phyloP scores from a whole-genome alignment of 2,888 invertebrate genomes.

The Nebria brevicollis region DNA sequence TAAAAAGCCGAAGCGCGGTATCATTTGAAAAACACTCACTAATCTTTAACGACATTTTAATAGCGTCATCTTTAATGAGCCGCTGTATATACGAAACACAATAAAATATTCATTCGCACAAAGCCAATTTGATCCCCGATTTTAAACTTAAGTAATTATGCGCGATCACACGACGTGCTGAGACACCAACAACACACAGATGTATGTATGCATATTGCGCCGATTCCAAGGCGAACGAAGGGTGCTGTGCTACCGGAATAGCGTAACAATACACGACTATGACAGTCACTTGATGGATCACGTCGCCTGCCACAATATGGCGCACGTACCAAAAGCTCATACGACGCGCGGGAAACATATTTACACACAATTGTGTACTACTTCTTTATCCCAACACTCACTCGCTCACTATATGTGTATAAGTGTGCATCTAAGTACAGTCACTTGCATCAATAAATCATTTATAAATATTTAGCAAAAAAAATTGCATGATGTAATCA shows the following conservation, averaged over 20 bases:
- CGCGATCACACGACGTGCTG: constrained; percentile 57
- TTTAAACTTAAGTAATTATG: constrained; percentile 63
- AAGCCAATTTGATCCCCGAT: constrained; percentile 61
- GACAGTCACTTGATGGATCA: constrained; percentile 63
- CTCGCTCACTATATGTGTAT: neutral
- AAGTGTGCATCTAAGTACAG: neutral
- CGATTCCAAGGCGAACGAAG: neutral
- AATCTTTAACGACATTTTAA: constrained; percentile 61
- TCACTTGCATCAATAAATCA: neutral
- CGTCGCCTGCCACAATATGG: constrained; percentile 56
- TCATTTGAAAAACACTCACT: constrained; percentile 28
- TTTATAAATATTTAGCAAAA: neutral
- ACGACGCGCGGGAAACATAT: constrained; percentile 14
- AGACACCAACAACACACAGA: constrained; percentile 4
- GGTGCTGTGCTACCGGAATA: neutral
- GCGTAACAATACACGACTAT: constrained; percentile 54
- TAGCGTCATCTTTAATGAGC: constrained; percentile 58
- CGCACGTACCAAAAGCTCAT: constrained; percentile 36
- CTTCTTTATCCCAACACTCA: neutral
- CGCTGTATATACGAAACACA: constrained; percentile 49
- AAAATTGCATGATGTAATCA: no score
- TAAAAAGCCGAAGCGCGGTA: no score
- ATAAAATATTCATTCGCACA: constrained; percentile 63
- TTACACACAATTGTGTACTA: neutral
- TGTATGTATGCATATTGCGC: no score